Evolutionary conservation across 2,797 vertebrate species (phyloP), one percentile per base, ranked within the genome.

Genomic region (Pangasius djambal): DNA sequence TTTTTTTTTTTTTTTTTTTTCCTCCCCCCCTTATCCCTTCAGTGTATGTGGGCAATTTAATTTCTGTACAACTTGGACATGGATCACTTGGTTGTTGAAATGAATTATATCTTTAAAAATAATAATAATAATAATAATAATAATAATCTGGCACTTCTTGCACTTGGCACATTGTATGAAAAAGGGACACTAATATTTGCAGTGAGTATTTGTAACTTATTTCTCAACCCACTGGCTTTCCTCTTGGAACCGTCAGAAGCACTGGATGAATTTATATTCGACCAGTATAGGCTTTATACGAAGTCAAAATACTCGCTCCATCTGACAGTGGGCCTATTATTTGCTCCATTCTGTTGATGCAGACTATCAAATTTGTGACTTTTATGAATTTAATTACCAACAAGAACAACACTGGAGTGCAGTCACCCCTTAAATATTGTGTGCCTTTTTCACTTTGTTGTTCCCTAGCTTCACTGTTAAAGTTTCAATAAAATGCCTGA

Each of bases 401-500:
- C 31, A 44, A 8, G 2, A 75, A 12, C 34, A 40, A 40, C 15
- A 16, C 5, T 0, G 20, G 3, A 10, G 6, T 16, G 5, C 0
- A 20, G n/a, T 88, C 61, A 88, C 59, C 77, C 40, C 50, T 48
- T 89, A 79, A 85, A 87, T 91, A 92, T 92, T 93, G 92, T 70
- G 94, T 96, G 95, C 95, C 94, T 95, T 96, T 81, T 61, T 59
- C 77, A 78, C 28, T 77, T 12, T 40, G 2, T 77, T 94, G 91
- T 92, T 93, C 89, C 89, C 86, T 91, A 59, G 86, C 92, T 93
- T 89, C 89, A 85, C 88, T 89, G 93, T 88, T 31, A 61, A 82
- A 40, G 79, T 92, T 94, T 92, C 89, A 96, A 96, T 96, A 96
- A 96, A 96, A 93, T 95, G 94, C 92, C 4, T 92, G 94, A 95